These are phyloP conservation scores for Lagria hirta DNA, from an alignment of 2,888 invertebrate species.

Conservation along the genomic window DNA sequence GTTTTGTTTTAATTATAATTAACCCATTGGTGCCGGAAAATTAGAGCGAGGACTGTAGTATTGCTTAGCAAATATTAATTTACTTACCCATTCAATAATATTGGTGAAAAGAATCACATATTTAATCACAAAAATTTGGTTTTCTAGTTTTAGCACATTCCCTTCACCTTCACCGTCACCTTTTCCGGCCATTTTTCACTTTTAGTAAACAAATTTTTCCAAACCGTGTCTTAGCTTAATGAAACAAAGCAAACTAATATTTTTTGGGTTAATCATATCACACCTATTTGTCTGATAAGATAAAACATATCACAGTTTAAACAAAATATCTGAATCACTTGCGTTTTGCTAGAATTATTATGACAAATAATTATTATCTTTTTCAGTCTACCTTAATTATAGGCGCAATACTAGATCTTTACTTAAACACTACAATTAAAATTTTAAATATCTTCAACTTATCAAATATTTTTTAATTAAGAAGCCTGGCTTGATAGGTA, in stretches of 20 bases:
- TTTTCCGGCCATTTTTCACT: constrained; percentile 58
- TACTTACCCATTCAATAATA: constrained; percentile 76
- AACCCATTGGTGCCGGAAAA: no score
- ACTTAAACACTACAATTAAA: background rate
- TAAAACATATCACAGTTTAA: constrained; percentile 29
- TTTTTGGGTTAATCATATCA: constrained; percentile 33
- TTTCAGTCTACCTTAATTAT: background rate
- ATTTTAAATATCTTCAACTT: no score
- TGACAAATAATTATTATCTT: constrained; percentile 4
- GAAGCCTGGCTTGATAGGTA: no score
- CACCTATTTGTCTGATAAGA: constrained; percentile 43
- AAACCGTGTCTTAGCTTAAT: constrained; percentile 2
- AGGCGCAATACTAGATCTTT: no score
- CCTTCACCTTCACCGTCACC: constrained; percentile 61
- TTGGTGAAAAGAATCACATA: constrained; percentile 82
- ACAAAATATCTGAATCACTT: constrained; percentile 27
- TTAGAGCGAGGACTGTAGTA: no score
- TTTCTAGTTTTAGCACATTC: constrained; percentile 65
- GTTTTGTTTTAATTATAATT: no score
- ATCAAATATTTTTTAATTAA: no score
- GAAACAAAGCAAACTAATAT: constrained; percentile 26
- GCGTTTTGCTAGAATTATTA: no score
- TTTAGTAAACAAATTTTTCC: constrained; percentile 3
- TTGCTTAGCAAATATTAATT: no score
- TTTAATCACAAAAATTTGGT: constrained; percentile 77